Evolutionary conservation across 2,113 vertebrate species (phyloP), one percentile per base, ranked within the genome.

Genomic region (Corvus cornix): DNA sequence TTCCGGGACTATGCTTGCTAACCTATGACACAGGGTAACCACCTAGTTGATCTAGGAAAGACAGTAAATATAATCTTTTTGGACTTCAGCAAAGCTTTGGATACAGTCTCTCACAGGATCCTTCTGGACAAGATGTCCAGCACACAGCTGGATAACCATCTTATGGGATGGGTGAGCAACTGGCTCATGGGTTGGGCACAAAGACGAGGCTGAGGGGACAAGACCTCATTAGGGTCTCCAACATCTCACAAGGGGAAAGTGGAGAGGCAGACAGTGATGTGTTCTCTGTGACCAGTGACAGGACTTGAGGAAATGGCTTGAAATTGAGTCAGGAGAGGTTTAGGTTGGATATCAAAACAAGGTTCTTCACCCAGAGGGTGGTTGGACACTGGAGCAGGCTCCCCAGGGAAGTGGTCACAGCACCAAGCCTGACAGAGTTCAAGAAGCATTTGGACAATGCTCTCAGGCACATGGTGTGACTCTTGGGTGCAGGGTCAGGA

Each of bases 141-240:
- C n/a, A 16, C n/a, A 48, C 30, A 55, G 7, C 16, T 63, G 41
- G 41, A 8, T 55, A 48, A 55, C 10, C 6, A 2, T 8, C 13
- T 48, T 24, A 14, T 11, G 9, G 11, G 13, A 7, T 26, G 19
- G 27, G 19, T 53, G 48, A 62, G 8, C 10, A 41, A 10, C 9
- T 26, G 30, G 21, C 41, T 72, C 20, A 43, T 0, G 2, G 16
- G 24, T 31, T 0, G 1, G 58, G 43, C 11, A 49, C 21, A 49
- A 55, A 9, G 8, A 35, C 0, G 0, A 44, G 11, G 3, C 27
- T 37, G 46, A 60, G 37, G 9, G 46, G 12, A 37, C 3, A 2
- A 37, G 9, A 44, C 7, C 26, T 59, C 53, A 19, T 2, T 37
- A 48, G 27, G 15, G 11, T 23, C 69, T 53, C 39, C n/a, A 62